Conservation (phyloP, 2,113 vertebrate genomes). For the Casuarius casuarius region DNA sequence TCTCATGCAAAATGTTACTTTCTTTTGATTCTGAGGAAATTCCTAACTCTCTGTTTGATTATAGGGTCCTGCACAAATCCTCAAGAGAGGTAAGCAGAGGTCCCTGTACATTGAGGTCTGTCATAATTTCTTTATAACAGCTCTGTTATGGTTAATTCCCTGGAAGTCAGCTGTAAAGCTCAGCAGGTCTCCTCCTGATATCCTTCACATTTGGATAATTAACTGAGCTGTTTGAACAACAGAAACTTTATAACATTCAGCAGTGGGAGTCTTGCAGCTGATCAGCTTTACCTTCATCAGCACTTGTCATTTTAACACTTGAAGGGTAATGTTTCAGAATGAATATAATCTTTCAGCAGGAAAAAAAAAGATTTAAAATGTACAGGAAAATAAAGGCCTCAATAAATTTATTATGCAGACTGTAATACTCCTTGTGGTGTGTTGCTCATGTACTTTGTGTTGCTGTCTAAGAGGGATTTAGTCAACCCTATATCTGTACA, state of each 20-base stretch:
- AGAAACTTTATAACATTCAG: slow-evolving; percentile 70
- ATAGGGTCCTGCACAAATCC: slow-evolving; percentile 53
- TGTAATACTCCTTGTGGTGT: slow-evolving; percentile 23
- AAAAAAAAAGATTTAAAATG: slow-evolving; percentile 63
- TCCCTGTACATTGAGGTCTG: slow-evolving; percentile 9
- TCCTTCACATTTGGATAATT: slow-evolving; percentile 71
- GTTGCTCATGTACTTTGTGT: slow-evolving; percentile 19
- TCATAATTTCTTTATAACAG: slow-evolving; percentile 55
- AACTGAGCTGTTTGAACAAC: slow-evolving; percentile 71
- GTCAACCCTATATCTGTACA: slow-evolving; percentile 15
- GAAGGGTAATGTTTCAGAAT: slow-evolving; percentile 59
- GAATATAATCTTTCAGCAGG: slow-evolving; percentile 55
- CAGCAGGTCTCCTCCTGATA: slow-evolving; percentile 58
- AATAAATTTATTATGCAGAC: slow-evolving; percentile 33
- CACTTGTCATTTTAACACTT: slow-evolving; percentile 69
- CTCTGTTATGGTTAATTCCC: slow-evolving; percentile 63
- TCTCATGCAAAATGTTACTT: slow-evolving; percentile 21
- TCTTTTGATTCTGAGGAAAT: slow-evolving; percentile 64
- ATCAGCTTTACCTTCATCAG: slow-evolving; percentile 67
- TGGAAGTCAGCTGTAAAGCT: slow-evolving; percentile 58
- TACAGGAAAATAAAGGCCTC: slow-evolving; percentile 52
- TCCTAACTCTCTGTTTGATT: slow-evolving; percentile 50
- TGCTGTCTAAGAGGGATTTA: slow-evolving; percentile 49
- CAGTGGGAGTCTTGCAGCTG: slow-evolving; percentile 59
- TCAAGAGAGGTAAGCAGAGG: slow-evolving; percentile 54